Conservation (phyloP, 2,888 invertebrate genomes). For the Drosophila imparisetae region DNA sequence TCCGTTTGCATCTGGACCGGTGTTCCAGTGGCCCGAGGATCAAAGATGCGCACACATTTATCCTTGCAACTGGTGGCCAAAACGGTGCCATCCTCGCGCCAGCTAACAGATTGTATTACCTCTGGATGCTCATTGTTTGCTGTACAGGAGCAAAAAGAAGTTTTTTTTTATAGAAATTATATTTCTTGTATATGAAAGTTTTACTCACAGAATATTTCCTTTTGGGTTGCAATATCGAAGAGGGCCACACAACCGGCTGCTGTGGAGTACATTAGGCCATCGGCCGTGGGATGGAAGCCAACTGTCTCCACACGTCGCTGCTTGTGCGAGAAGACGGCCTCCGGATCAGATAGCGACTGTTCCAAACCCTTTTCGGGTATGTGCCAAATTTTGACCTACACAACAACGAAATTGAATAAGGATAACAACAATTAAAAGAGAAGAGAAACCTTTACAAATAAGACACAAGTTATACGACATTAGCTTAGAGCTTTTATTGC, state of each 20-base stretch:
- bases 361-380: slow-evolving; percentile 93
- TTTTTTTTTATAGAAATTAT: too few relatives aligned
- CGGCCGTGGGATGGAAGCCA: slow-evolving; percentile 95
- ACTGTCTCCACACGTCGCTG: slow-evolving; percentile 95
- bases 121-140: slow-evolving; percentile 92
- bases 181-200: background rate
- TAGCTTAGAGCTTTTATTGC: background rate
- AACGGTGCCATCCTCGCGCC: slow-evolving; percentile 92
- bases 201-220: slow-evolving; percentile 91
- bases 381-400: slow-evolving; percentile 94
- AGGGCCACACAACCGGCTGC: slow-evolving; percentile 92
- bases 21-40: slow-evolving; percentile 89
- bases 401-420: slow-evolving; percentile 24
- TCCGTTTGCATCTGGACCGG: slow-evolving; percentile 88
- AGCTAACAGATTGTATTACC: slow-evolving; percentile 94
- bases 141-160: slow-evolving; percentile 60
- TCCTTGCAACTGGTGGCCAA: slow-evolving; percentile 96
- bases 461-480: background rate
- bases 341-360: slow-evolving; percentile 90
- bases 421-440: background rate
- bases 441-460: background rate
- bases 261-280: slow-evolving; percentile 94
- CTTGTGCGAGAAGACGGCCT: slow-evolving; percentile 92
- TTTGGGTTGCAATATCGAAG: slow-evolving; percentile 94
- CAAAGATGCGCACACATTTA: slow-evolving; percentile 93